Conservation (phyloP, 2,888 invertebrate genomes). For the Tinea semifulvella region DNA sequence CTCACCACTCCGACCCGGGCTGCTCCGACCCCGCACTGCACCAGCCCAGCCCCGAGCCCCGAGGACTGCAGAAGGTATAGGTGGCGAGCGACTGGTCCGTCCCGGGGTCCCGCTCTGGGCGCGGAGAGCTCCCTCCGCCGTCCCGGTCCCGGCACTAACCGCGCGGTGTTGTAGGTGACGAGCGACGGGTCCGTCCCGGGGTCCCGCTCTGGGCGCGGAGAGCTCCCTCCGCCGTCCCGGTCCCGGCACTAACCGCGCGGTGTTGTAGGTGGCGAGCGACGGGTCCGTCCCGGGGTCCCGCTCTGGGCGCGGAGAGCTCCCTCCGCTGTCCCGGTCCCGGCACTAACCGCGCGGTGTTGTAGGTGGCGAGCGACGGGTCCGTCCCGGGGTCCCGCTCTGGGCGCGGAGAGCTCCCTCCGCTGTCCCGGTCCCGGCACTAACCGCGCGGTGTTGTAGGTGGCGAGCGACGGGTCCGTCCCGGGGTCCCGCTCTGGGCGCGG, state of each 20-base stretch:
- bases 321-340: conserved; percentile 19
- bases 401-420: no score
- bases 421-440: no score
- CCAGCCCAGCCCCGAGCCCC: no score
- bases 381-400: neutral
- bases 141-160: no score
- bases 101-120: conserved; percentile 31
- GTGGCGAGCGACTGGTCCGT: conserved; percentile 37
- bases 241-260: conserved; percentile 33
- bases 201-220: conserved; percentile 19
- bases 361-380: conserved; percentile 36
- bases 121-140: no score
- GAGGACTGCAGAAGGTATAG: neutral
- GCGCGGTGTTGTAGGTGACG: neutral
- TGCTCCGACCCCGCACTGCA: no score
- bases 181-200: conserved; percentile 22
- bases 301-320: neutral
- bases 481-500: no score
- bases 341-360: conserved; percentile 43
- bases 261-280: conserved; percentile 49
- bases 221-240: conserved; percentile 1
- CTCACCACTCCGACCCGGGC: conserved; percentile 58
- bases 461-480: neutral
- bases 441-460: no score
- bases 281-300: conserved; percentile 24